A percentile compares a stretch with the other conserved stretches of the same genome.
phyloP scores from a whole-genome alignment of 1,140 invertebrate genomes.

The Palaemon carinicauda region DNA sequence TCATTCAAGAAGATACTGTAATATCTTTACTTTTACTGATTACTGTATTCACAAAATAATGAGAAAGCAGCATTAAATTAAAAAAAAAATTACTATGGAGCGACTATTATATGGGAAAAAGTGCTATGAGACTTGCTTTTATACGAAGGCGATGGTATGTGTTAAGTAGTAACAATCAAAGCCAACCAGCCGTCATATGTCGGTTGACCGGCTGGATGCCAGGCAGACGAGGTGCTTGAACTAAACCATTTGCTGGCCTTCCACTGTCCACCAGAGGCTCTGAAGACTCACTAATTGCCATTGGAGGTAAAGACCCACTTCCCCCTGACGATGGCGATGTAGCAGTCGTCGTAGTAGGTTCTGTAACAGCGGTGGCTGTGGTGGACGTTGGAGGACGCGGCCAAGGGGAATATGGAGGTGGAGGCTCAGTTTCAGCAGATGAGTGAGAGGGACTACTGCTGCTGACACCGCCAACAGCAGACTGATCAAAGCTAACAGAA shows the following conservation, averaged over 20 bases:
- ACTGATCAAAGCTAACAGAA: constrained; percentile 49
- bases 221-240: constrained; percentile 44
- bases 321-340: constrained; percentile 40
- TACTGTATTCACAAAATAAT: no score
- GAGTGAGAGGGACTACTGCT: constrained; percentile 40
- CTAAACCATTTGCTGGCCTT: constrained; percentile 34
- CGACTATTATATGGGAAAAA: no score
- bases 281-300: constrained; percentile 34
- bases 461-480: neutral
- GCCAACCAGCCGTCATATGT: constrained; percentile 58
- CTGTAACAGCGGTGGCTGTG: neutral
- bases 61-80: neutral
- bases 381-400: neutral
- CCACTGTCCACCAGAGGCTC: constrained; percentile 39
- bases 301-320: constrained; percentile 23
- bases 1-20: no score
- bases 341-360: neutral
- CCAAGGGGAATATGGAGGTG: constrained; percentile 37
- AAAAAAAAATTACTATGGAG: no score
- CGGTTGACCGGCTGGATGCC: constrained; percentile 58
- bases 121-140: neutral
- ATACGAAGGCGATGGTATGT: neutral
- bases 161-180: constrained; percentile 43
- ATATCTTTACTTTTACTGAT: no score
- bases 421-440: constrained; percentile 29